Conservation (phyloP, 2,888 invertebrate genomes). For the Lamellibrachia columna region DNA sequence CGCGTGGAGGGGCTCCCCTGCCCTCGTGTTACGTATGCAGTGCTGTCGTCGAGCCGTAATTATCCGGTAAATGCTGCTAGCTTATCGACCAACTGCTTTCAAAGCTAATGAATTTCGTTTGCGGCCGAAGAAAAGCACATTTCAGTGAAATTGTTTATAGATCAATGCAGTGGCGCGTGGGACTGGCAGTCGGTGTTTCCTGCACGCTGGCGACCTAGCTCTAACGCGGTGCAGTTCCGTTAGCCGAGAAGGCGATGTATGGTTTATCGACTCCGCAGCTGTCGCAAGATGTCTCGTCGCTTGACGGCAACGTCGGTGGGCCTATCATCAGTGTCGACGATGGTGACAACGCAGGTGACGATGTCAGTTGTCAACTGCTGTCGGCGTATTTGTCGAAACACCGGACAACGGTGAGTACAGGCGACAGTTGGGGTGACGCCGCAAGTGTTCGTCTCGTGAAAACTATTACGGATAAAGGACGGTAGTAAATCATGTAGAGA, state of each 20-base stretch:
- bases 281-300: background rate
- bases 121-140: background rate
- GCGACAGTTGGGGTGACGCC: background rate
- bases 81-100: background rate
- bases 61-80: background rate
- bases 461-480: background rate
- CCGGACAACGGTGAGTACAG: background rate
- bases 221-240: background rate
- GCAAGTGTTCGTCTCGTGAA: background rate
- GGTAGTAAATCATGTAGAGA: too few relatives aligned
- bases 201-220: background rate
- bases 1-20: background rate
- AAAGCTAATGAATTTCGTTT: slow-evolving; percentile 1
- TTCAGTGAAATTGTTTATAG: background rate
- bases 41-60: background rate
- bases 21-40: too few relatives aligned
- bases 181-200: background rate
- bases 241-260: background rate
- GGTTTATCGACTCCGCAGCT: background rate
- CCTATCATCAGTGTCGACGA: background rate
- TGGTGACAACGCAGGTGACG: slow-evolving; percentile 5
- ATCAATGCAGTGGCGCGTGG: background rate
- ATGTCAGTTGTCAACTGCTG: background rate
- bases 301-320: slow-evolving; percentile 8
- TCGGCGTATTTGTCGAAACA: background rate